Evolutionary conservation across 2,888 invertebrate genomes (phyloP).

Genomic region (Conomelus anceps): DNA sequence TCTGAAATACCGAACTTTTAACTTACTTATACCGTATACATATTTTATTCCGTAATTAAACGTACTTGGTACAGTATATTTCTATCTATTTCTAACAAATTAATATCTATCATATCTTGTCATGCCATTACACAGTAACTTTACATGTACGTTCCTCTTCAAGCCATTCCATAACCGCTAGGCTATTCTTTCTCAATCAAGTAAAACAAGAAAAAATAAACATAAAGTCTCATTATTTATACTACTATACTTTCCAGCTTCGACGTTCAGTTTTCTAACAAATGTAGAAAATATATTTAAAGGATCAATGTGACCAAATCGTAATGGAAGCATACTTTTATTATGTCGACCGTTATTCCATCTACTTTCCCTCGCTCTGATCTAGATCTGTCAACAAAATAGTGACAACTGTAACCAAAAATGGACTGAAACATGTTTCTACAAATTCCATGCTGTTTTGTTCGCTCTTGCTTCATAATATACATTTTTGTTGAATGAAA

Average conservation of each 20-base stretch:
- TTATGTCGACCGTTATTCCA: neutral
- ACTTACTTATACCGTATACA: too few species aligned
- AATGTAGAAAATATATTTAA: neutral
- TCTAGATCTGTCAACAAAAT: neutral
- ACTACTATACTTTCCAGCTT: neutral
- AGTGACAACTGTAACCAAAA: neutral
- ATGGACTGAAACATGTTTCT: neutral
- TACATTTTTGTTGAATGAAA: neutral
- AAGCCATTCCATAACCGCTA: too few species aligned
- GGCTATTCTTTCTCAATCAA: too few species aligned
- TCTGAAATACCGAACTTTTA: too few species aligned
- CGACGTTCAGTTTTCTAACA: neutral
- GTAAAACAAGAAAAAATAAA: too few species aligned
- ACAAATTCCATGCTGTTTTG: neutral
- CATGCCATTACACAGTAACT: too few species aligned
- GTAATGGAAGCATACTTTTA: neutral
- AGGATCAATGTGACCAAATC: neutral
- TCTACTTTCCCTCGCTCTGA: neutral
- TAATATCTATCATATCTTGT: too few species aligned
- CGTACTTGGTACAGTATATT: too few species aligned
- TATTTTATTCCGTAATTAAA: too few species aligned
- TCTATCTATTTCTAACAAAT: too few species aligned
- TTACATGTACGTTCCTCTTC: too few species aligned
- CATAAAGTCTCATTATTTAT: too few species aligned
- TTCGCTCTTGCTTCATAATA: neutral